Evolutionary conservation across 2,888 invertebrate genomes (phyloP).

Genomic region (Cremastinae sp.): DNA sequence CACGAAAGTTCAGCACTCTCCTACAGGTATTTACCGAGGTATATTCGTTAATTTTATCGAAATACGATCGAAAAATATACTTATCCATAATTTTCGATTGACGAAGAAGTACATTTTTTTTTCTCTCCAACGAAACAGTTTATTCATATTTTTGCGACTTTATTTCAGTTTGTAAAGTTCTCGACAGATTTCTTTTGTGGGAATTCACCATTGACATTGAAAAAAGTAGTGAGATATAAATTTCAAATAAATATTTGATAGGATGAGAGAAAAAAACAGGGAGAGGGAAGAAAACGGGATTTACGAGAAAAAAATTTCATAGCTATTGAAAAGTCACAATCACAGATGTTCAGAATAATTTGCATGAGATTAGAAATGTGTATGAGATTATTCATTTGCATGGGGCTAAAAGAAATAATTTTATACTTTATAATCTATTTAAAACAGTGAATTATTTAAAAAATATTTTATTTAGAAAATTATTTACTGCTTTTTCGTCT

Average conservation of each 20-base stretch:
- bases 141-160: background rate
- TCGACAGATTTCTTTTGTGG: background rate
- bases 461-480: too few relatives aligned
- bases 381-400: too few relatives aligned
- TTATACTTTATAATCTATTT: too few relatives aligned
- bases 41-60: constrained; percentile 63
- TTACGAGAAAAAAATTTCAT: too few relatives aligned
- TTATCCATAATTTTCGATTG: background rate
- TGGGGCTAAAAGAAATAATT: too few relatives aligned
- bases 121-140: background rate
- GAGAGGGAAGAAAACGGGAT: too few relatives aligned
- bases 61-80: constrained; percentile 24
- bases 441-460: too few relatives aligned
- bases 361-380: too few relatives aligned
- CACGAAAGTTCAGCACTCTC: constrained; percentile 93
- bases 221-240: background rate
- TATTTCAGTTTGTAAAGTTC: background rate
- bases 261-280: background rate
- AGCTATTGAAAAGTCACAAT: too few relatives aligned
- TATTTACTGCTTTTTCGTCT: too few relatives aligned
- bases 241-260: too few relatives aligned
- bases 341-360: too few relatives aligned
- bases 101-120: background rate
- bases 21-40: constrained; percentile 85
- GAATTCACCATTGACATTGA: background rate